These are phyloP conservation scores for Panthera tigris DNA, from an alignment of 2,113 vertebrate species.

Conservation along the genomic window DNA sequence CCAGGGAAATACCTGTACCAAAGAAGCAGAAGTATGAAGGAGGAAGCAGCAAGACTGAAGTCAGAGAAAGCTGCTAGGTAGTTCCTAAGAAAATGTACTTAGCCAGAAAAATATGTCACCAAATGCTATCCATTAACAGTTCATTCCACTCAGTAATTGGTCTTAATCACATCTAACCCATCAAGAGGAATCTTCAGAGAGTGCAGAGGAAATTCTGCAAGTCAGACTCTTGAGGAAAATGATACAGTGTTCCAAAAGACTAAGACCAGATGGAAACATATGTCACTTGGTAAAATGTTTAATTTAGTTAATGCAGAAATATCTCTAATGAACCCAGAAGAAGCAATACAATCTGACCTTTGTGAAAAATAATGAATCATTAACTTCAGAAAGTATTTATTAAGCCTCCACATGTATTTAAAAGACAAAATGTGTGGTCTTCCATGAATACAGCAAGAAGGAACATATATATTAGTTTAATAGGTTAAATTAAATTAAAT, in stretches of 20 bases:
- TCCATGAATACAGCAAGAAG: slow-evolving; percentile 19
- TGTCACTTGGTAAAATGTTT: background rate
- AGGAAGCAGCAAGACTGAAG: background rate
- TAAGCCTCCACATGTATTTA: background rate
- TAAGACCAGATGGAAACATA: slow-evolving; percentile 12
- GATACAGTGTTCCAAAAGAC: background rate
- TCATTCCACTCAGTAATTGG: background rate
- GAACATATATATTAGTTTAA: slow-evolving; percentile 20
- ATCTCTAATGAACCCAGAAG: background rate
- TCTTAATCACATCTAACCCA: background rate
- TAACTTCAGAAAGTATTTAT: slow-evolving; percentile 25
- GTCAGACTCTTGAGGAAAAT: background rate
- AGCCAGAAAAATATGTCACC: background rate
- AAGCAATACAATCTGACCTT: slow-evolving; percentile 10
- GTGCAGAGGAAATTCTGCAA: background rate
- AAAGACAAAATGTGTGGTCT: slow-evolving; percentile 39
- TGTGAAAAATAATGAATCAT: background rate
- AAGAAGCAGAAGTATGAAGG: background rate
- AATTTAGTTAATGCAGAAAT: background rate
- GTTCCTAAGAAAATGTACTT: background rate
- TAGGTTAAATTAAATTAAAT: slow-evolving; percentile 48
- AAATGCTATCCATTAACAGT: background rate
- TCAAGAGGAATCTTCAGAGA: background rate
- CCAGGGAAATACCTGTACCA: background rate
- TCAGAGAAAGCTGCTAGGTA: background rate